These are phyloP conservation scores for Diaprepes abbreviatus DNA, from an alignment of 2,888 invertebrate species.

Conservation along the genomic window DNA sequence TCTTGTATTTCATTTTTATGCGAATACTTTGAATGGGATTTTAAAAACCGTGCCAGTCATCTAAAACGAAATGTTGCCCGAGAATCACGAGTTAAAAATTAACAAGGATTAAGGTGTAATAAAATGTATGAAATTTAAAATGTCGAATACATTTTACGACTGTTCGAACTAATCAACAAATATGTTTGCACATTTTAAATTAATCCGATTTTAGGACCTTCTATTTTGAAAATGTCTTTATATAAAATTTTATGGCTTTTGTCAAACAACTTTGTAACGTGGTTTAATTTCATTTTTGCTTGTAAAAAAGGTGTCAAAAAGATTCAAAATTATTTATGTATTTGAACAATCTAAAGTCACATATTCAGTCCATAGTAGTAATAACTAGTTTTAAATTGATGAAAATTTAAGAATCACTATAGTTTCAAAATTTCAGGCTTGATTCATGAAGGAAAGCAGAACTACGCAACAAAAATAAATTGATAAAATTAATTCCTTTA, in stretches of 20 bases:
- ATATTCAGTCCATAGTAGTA: no score
- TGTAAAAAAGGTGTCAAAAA: no score
- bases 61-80: conserved; percentile 21
- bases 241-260: conserved; percentile 3
- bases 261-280: conserved; percentile 5
- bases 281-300: no score
- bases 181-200: conserved; percentile 34
- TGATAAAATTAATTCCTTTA: no score
- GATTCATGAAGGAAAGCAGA: no score
- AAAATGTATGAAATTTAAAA: conserved; percentile 29
- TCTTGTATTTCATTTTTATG: conserved; percentile 39
- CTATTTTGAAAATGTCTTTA: conserved; percentile 6
- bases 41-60: conserved; percentile 20
- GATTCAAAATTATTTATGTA: no score
- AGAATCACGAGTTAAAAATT: conserved; percentile 36
- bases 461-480: no score
- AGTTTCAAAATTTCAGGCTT: no score
- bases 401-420: no score
- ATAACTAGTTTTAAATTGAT: no score
- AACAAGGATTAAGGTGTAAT: conserved; percentile 35
- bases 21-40: conserved; percentile 22
- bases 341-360: no score
- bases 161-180: conserved; percentile 24
- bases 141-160: conserved; percentile 27
- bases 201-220: conserved; percentile 28